A percentile compares a stretch with the other conserved stretches of the same genome.
Evolutionary conservation across 2,113 vertebrate species (phyloP).

Genomic region (Corythornis cristatus): DNA sequence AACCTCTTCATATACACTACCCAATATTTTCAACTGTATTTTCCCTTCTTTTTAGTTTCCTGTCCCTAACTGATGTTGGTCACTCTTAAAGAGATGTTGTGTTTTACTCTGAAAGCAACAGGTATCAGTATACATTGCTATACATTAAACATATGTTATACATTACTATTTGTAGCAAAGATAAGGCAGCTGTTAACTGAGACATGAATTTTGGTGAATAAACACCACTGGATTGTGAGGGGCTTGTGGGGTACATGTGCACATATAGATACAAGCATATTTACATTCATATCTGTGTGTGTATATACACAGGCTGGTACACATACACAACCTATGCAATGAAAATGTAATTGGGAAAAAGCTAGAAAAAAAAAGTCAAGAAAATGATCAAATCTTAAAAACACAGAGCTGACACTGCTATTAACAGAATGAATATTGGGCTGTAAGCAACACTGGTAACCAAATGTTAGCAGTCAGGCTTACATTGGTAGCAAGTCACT

Average conservation of each 20-base stretch:
- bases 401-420: background rate
- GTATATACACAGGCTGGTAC: background rate
- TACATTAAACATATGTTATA: background rate
- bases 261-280: background rate
- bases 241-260: fast-evolving
- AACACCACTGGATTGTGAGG: background rate
- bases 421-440: background rate
- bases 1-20: background rate
- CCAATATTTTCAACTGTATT: background rate
- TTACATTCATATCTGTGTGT: background rate
- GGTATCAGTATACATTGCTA: background rate
- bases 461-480: background rate
- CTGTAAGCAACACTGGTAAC: background rate
- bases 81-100: background rate
- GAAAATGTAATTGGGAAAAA: background rate
- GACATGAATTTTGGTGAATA: background rate
- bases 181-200: background rate
- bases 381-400: background rate
- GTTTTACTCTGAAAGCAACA: background rate
- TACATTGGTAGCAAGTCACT: background rate
- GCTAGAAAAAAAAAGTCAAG: background rate
- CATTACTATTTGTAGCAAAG: background rate
- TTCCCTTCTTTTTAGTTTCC: background rate
- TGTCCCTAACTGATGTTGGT: background rate
- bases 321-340: background rate